Conservation (phyloP, 2,797 vertebrate species). For the Adrianichthys oophorus region DNA sequence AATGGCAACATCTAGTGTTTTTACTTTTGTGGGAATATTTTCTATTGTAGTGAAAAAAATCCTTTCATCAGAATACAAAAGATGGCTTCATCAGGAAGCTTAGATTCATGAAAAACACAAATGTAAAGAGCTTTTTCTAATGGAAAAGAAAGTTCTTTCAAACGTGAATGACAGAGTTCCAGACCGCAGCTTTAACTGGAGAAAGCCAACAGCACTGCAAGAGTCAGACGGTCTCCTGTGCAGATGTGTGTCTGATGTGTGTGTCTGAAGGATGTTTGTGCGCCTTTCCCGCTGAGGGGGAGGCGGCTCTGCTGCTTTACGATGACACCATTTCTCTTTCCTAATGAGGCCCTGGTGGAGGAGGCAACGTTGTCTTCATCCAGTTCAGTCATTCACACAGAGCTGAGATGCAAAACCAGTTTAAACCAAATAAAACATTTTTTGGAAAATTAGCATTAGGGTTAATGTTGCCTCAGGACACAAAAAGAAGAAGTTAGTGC, state of each 20-base stretch:
- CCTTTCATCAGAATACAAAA: too few relatives aligned
- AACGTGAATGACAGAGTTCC: neutral
- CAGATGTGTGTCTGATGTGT: conserved; percentile 13
- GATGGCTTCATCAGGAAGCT: too few relatives aligned
- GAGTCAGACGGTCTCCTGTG: conserved; percentile 3
- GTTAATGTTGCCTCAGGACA: too few relatives aligned
- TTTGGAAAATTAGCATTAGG: too few relatives aligned
- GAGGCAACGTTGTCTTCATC: conserved; percentile 37
- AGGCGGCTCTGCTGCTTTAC: conserved; percentile 51
- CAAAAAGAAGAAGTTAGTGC: too few relatives aligned
- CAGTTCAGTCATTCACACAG: conserved; percentile 45
- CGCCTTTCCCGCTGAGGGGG: conserved; percentile 52
- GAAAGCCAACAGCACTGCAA: too few relatives aligned
- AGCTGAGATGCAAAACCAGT: conserved; percentile 6
- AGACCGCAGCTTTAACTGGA: neutral
- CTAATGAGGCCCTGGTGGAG: conserved; percentile 57
- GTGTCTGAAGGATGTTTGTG: conserved; percentile 48
- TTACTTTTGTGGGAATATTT: too few relatives aligned
- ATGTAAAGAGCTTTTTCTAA: neutral
- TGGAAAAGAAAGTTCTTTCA: neutral
- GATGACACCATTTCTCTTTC: conserved; percentile 37
- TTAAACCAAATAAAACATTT: too few relatives aligned
- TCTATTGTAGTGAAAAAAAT: too few relatives aligned
- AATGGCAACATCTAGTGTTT: too few relatives aligned
- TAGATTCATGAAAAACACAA: too few relatives aligned